Evolutionary conservation across 2,113 vertebrate genomes (phyloP).

Genomic region (Benitochromis conjunctus): DNA sequence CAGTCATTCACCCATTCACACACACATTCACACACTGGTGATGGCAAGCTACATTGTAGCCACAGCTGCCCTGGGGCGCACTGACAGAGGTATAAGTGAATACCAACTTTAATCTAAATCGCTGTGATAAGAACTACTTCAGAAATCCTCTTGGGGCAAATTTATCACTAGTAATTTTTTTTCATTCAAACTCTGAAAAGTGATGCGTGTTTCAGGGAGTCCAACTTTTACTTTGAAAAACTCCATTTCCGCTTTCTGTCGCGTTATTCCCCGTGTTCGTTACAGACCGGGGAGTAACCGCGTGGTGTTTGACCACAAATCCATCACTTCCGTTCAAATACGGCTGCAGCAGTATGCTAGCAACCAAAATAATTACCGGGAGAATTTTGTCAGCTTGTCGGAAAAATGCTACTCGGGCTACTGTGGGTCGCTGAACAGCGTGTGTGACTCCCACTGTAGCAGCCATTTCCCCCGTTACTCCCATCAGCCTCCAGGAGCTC

Average conservation of each 20-base stretch:
- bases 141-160: fast-evolving
- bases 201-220: background rate
- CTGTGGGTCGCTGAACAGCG: background rate
- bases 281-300: fast-evolving
- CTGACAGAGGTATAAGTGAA: too few relatives aligned
- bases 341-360: background rate
- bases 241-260: fast-evolving
- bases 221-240: background rate
- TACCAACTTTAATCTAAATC: background rate
- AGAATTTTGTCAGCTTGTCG: fast-evolving
- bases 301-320: background rate
- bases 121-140: background rate
- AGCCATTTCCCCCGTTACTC: background rate
- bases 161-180: fast-evolving
- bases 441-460: background rate
- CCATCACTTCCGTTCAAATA: fast-evolving
- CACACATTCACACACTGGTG: too few relatives aligned
- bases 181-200: background rate
- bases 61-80: too few relatives aligned
- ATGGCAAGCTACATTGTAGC: too few relatives aligned
- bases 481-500: fast-evolving
- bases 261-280: background rate
- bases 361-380: background rate
- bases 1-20: too few relatives aligned
- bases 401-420: fast-evolving